Evolutionary conservation across 2,797 vertebrate genomes (phyloP), one percentile per base, ranked within the genome.

Genomic region (Gymnocypris eckloni): DNA sequence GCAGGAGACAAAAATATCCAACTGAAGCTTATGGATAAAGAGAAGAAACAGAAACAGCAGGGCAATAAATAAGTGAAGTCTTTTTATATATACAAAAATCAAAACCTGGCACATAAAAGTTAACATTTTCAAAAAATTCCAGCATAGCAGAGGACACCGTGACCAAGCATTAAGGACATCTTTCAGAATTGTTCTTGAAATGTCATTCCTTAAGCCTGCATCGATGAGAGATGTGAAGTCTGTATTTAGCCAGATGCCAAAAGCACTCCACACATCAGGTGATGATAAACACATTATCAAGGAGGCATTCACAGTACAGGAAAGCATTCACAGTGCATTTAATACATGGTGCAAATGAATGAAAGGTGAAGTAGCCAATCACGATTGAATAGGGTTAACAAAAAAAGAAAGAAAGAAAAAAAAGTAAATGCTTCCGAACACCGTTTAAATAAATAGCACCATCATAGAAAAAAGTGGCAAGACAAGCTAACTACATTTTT

Each of bases 271-370:
- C 70, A 52, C 70, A 52, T 52, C 82, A 50, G 71, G 43, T 43
- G 37, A 84, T 70, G 16, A 78, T 78, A 78, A 84, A 84, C 64
- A 84, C n/a, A 56, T 79, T 78, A 33, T 69, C 37, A 84, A 70
- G 25, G 18, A 75, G 28, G 13, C 50, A 7, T 10, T 70, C 50
- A 33, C n/a, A 75, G 25, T 39, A 77, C 25, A 16, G 33, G n/a
- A 78, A 77, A 76, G 48, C 48, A 78, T 77, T 69, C 16, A 20
- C 12, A 28, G 37, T 2, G 5, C 28, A 83, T 67, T 67, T 39
- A 84, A 54, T 84, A 43, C 16, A 45, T 16, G 37, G n/a, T 78
- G 75, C 48, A 84, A 78, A 76, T 77, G 45, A 28, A 45, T 2
- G 22, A 22, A 41, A 39, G 56, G 8, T 54, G 59, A 69, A 69